Conservation (phyloP, 2,797 vertebrate genomes). For the Lithobates sylvaticus region DNA sequence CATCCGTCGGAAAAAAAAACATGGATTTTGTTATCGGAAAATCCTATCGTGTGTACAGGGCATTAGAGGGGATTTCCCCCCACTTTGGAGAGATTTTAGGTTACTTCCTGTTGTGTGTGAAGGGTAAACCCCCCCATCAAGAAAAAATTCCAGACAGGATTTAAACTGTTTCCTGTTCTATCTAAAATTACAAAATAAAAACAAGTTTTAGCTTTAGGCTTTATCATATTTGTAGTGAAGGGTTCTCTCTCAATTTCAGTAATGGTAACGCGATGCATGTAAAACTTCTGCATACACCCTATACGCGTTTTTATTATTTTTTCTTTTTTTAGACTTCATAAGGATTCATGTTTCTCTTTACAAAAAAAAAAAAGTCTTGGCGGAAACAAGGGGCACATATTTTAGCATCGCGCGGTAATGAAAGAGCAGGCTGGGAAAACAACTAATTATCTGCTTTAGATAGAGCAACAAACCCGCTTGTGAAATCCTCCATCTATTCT, state of each 20-base stretch:
- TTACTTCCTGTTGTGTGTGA: no score
- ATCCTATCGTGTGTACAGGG: no score
- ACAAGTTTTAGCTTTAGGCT: no score
- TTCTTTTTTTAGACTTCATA: not conserved
- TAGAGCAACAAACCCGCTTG: constrained; percentile 1
- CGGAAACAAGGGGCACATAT: not conserved
- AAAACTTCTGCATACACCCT: not conserved
- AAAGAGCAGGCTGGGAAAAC: not conserved
- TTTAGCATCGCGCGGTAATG: not conserved
- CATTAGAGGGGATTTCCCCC: no score
- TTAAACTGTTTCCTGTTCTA: no score
- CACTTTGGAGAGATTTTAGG: no score
- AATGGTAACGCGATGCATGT: not conserved
- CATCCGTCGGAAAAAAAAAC: no score
- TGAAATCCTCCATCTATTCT: constrained; percentile 13
- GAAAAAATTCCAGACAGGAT: no score
- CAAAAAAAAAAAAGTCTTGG: not conserved
- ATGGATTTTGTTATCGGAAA: no score
- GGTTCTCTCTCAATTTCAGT: not conserved
- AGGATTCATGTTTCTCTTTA: not conserved
- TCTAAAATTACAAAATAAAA: no score
- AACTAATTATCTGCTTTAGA: constrained; percentile 13
- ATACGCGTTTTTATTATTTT: not conserved
- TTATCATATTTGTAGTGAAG: no score
- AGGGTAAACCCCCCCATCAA: no score